Conservation (phyloP, 2,888 invertebrate species). For the Noctua janthe region DNA sequence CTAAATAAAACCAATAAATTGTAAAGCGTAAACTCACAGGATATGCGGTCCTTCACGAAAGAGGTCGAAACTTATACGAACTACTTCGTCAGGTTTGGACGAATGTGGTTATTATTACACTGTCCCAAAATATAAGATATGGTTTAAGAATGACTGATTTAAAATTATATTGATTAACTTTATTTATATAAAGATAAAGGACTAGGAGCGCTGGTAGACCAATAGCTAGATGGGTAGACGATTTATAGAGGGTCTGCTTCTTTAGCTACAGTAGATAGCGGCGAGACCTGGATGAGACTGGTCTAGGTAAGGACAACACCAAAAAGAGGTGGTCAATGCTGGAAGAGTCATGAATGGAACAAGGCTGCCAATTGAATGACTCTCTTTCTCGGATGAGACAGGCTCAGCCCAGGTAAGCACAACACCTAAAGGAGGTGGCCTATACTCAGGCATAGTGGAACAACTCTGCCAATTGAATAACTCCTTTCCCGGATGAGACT, state of each 20-base stretch:
- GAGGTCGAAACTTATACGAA: constrained; percentile 15
- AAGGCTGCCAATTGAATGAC: background rate
- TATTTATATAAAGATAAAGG: background rate
- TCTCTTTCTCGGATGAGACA: background rate
- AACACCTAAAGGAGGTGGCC: background rate
- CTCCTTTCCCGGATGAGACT: background rate
- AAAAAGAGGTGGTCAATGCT: background rate
- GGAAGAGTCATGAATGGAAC: background rate
- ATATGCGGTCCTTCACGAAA: constrained; percentile 47
- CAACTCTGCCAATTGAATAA: background rate
- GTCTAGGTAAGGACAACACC: background rate
- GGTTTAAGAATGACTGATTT: background rate
- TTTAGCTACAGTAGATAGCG: background rate
- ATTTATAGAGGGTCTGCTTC: background rate
- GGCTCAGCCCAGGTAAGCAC: background rate
- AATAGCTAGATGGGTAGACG: background rate
- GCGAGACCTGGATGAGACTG: background rate
- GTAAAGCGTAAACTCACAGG: constrained; percentile 40
- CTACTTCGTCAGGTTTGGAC: background rate
- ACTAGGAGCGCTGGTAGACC: background rate
- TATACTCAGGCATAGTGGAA: too few relatives aligned
- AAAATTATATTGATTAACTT: background rate
- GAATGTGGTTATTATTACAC: background rate
- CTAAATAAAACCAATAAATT: constrained; percentile 57
- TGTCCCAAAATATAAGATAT: background rate